These are phyloP conservation scores for Pelecanus crispus DNA, from an alignment of 2,113 vertebrate species.

Conservation along the genomic window DNA sequence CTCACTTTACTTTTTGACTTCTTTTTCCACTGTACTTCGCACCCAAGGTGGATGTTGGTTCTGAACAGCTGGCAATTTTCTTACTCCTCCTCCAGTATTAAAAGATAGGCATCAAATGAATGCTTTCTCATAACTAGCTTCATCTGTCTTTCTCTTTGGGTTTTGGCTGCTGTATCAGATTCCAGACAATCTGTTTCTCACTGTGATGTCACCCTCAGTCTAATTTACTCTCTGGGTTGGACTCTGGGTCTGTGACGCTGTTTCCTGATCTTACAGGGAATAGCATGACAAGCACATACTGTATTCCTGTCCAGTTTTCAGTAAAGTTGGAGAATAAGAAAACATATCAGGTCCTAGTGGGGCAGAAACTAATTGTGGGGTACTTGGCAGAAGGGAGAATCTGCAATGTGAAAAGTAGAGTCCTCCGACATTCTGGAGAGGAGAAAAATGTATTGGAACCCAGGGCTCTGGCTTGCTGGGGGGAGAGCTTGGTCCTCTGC, in stretches of 20 bases:
- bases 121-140: not conserved
- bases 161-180: not conserved
- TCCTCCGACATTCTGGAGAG: not conserved
- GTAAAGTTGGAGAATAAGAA: not conserved
- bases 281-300: not conserved
- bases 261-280: not conserved
- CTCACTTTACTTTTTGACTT: not conserved
- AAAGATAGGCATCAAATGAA: not conserved
- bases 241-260: not conserved
- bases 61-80: not conserved
- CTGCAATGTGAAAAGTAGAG: not conserved
- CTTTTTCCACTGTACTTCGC: not conserved
- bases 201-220: not conserved
- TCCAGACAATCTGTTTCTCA: not conserved
- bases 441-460: not conserved
- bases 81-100: not conserved
- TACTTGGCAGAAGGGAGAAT: not conserved
- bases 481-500: not conserved
- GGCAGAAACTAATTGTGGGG: not conserved
- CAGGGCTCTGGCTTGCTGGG: rapidly evolving
- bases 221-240: not conserved
- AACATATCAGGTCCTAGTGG: not conserved
- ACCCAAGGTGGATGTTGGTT: not conserved
- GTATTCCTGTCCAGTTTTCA: not conserved
- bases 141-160: not conserved